Percentiles rank a stretch among this genome's conserved stretches.
Conservation (phyloP, 2,113 vertebrate genomes). For the Hucho hucho region DNA sequence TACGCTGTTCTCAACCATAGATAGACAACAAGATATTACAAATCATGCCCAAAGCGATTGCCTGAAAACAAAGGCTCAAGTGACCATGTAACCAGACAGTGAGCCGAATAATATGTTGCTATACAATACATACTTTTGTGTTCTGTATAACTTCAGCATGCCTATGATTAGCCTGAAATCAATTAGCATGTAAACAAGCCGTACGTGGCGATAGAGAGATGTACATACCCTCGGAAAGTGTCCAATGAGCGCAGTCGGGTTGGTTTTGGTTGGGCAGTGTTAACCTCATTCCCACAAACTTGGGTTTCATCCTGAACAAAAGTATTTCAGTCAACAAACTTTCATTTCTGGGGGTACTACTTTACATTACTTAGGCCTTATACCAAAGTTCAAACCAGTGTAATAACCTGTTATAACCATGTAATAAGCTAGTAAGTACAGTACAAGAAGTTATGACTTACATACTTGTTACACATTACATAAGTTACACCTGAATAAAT, state of each 20-base stretch:
- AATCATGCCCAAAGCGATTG: slow-evolving; percentile 65
- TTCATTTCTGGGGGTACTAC: neutral
- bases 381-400: too few species aligned
- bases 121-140: slow-evolving; percentile 42
- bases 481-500: too few species aligned
- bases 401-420: too few species aligned
- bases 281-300: slow-evolving; percentile 24
- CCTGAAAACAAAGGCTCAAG: slow-evolving; percentile 68
- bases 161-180: slow-evolving; percentile 44
- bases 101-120: slow-evolving; percentile 73
- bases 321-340: neutral
- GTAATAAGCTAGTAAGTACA: too few species aligned
- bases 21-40: slow-evolving; percentile 60
- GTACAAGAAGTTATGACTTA: too few species aligned
- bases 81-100: slow-evolving; percentile 73
- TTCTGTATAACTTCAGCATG: slow-evolving; percentile 56
- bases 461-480: too few species aligned
- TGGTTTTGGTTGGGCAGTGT: slow-evolving; percentile 38
- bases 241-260: slow-evolving; percentile 67
- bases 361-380: neutral
- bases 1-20: slow-evolving; percentile 67
- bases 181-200: slow-evolving; percentile 47
- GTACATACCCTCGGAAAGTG: slow-evolving; percentile 70
- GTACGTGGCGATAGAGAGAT: slow-evolving; percentile 48
- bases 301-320: slow-evolving; percentile 24